These are phyloP conservation scores for Rhadinocentrus ornatus DNA, from an alignment of 2,797 vertebrate genomes.

Conservation along the genomic window DNA sequence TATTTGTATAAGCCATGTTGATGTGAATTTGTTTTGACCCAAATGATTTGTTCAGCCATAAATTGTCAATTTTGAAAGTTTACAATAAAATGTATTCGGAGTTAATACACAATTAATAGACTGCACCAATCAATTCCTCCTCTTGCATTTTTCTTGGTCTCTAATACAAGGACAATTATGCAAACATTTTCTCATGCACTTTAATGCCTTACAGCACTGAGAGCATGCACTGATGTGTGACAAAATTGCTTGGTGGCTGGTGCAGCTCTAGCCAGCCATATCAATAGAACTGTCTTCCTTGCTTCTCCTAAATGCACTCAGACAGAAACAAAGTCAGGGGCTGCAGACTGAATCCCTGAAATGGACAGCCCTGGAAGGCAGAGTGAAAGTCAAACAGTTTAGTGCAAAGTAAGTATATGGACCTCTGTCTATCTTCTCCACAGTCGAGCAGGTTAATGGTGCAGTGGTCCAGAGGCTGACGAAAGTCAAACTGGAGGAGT, in stretches of 20 bases:
- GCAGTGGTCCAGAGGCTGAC: conserved; percentile 65
- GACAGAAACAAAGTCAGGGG: conserved; percentile 66
- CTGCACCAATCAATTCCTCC: neutral
- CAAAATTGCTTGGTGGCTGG: conserved; percentile 54
- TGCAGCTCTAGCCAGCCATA: conserved; percentile 32
- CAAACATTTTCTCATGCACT: conserved; percentile 41
- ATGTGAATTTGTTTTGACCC: neutral
- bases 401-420: conserved; percentile 44
- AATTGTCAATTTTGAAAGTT: neutral
- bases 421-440: conserved; percentile 31
- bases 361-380: conserved; percentile 56
- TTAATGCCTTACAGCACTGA: conserved; percentile 48
- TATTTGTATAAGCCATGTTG: conserved; percentile 1
- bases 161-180: conserved; percentile 34
- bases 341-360: conserved; percentile 61
- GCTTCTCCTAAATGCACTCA: conserved; percentile 58
- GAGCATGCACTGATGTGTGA: conserved; percentile 50
- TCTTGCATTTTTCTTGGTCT: neutral
- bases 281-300: conserved; percentile 60
- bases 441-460: conserved; percentile 53
- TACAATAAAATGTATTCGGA: neutral
- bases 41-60: conserved; percentile 5
- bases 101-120: neutral
- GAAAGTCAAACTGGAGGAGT: conserved; percentile 57
- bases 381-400: conserved; percentile 68